Conservation (phyloP, 2,888 invertebrate species). For the Volucella inanis region DNA sequence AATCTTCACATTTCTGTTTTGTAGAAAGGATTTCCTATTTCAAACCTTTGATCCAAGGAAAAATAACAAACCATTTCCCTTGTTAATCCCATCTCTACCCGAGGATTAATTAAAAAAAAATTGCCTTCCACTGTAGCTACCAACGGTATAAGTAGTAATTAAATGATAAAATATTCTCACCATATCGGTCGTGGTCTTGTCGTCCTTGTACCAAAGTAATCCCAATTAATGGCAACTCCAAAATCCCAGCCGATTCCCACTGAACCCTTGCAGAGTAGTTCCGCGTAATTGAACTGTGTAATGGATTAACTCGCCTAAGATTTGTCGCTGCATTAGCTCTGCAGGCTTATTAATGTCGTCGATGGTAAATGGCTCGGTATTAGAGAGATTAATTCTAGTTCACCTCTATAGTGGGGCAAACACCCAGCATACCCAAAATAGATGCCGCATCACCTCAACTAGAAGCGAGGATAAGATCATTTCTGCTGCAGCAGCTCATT, state of each 20-base stretch:
- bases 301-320: slow-evolving; percentile 37
- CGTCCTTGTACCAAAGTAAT: slow-evolving; percentile 7
- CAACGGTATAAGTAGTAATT: neutral
- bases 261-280: neutral
- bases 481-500: neutral
- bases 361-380: neutral
- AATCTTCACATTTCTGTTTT: no score
- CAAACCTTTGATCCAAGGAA: no score
- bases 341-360: slow-evolving; percentile 49
- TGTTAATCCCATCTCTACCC: neutral
- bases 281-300: slow-evolving; percentile 43
- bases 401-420: slow-evolving; percentile 6
- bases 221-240: neutral
- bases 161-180: slow-evolving; percentile 19
- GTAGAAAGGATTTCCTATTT: no score
- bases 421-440: no score
- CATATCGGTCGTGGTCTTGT: neutral
- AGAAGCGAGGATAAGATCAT: neutral
- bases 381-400: slow-evolving; percentile 26
- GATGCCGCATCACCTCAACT: neutral
- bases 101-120: slow-evolving; percentile 14
- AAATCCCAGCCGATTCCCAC: neutral
- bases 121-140: neutral
- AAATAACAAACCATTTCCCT: neutral
- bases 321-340: slow-evolving; percentile 48